These are phyloP conservation scores for Raja brachyura DNA, from an alignment of 2,113 vertebrate species.

Conservation along the genomic window DNA sequence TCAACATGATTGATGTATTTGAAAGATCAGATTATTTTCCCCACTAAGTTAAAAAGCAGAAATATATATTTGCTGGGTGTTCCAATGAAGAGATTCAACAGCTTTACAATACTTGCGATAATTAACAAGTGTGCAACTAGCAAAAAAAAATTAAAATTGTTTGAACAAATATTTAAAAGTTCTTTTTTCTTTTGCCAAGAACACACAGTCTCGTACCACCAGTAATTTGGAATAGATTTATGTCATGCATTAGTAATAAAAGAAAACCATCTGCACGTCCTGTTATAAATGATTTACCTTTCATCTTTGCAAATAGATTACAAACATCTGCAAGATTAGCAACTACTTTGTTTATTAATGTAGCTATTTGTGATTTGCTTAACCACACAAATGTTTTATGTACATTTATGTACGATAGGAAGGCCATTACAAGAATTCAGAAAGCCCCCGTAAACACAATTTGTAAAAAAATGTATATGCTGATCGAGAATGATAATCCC, in stretches of 20 bases:
- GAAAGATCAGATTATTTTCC: background rate
- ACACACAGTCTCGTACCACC: background rate
- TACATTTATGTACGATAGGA: background rate
- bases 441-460: background rate
- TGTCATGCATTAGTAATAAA: slow-evolving; percentile 35
- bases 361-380: slow-evolving; percentile 31
- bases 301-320: slow-evolving; percentile 52
- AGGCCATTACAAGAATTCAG: background rate
- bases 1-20: background rate
- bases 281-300: slow-evolving; percentile 43
- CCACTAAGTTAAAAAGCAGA: background rate
- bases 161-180: slow-evolving; percentile 1
- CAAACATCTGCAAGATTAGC: slow-evolving; percentile 52
- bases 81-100: background rate
- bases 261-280: slow-evolving; percentile 29
- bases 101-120: background rate
- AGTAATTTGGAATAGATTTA: slow-evolving; percentile 37
- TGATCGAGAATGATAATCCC: background rate
- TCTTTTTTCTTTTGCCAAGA: slow-evolving; percentile 35
- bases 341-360: slow-evolving; percentile 20
- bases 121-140: background rate
- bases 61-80: background rate
- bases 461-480: background rate
- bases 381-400: slow-evolving; percentile 32
- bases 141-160: background rate